Evolutionary conservation across 53 echinoderm and acorn worm species (phyloP), one percentile per base, ranked within the genome.

Genomic region (Henricia sp.): DNA sequence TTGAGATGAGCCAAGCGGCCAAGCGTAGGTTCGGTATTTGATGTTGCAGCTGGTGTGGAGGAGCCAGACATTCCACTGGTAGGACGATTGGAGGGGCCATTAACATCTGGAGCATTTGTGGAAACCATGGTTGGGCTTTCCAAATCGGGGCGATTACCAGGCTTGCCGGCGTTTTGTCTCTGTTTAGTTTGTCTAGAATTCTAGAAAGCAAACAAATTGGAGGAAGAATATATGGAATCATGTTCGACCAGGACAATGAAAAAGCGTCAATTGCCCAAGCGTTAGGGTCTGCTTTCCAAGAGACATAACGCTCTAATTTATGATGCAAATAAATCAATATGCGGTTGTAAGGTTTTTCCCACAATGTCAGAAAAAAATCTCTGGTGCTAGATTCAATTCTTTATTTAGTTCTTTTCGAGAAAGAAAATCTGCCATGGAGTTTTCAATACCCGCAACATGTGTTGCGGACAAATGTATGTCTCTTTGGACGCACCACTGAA

Each of bases 291-390:
- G 71, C 32, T 29, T 23, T 53, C 59, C 67, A 17, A 71, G 64
- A 8, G n/a, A 16, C 17, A 32, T 55, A 46, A 87, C 42, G 39
- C 77, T 55, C n/a, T 33, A 36, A 34, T 68, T 46, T n/a, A n/a
- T n/a, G n/a, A n/a, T n/a, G n/a, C n/a, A n/a, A n/a, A n/a, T n/a
- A n/a, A n/a, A n/a, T n/a, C n/a, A n/a, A n/a, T n/a, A n/a, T n/a
- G n/a, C n/a, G n/a, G n/a, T n/a, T n/a, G n/a, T n/a, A n/a, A n/a
- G n/a, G n/a, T n/a, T n/a, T n/a, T n/a, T n/a, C n/a, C n/a, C n/a
- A 60, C 70, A 85, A 1, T 71, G 14, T n/a, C n/a, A n/a, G n/a
- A n/a, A n/a, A n/a, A n/a, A n/a, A n/a, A n/a, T n/a, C n/a, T n/a
- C n/a, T n/a, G n/a, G n/a, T n/a, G n/a, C n/a, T n/a, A 58, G 29